Evolutionary conservation across 2,113 vertebrate genomes (phyloP), one percentile per base, ranked within the genome.

Genomic region (Trinectes maculatus): DNA sequence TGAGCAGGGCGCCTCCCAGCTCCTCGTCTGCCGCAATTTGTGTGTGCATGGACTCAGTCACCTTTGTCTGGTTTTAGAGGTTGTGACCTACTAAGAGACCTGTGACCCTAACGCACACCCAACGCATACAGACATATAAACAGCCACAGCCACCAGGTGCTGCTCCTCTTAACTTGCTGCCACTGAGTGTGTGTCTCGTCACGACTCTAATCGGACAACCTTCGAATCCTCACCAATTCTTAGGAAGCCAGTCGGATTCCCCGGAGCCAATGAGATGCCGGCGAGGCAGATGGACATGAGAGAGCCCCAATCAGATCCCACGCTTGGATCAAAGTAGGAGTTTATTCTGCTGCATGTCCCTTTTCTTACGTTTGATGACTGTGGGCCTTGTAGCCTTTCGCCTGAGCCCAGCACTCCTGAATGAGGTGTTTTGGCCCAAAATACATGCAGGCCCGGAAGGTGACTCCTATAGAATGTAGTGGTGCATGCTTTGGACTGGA

Each of bases 321-420:
- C 93, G 89, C 92, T 93, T 71, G 92, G 92, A 94, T 93, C 91
- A 87, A 94, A 94, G 92, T 94, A 94, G 93, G 93, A 93, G 80
- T 91, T 89, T 82, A 85, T 86, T 92, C 85, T 91, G 91, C 89
- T 93, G 93, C 93, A 93, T 94, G 92, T 86, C 87, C 82, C 34
- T 87, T 90, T 85, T 79, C 78, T 80, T 74, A 77, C 80, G 55
- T 87, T 87, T 91, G 86, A 78, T 83, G 75, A 80, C 62, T 72
- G 71, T 77, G 66, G 68, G 77, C 76, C 74, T 19, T 60, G 44
- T 64, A 58, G 60, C 55, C 71, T 71, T 67, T 71, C 71, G 72
- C 70, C 75, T 71, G 79, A 79, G 77, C 67, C 80, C 76, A 65
- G 70, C 68, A 76, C 79, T 71, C 67, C 64, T 83, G 64, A 78